Evolutionary conservation across 2,797 vertebrate species (phyloP).

Genomic region (Propithecus perrieri): DNA sequence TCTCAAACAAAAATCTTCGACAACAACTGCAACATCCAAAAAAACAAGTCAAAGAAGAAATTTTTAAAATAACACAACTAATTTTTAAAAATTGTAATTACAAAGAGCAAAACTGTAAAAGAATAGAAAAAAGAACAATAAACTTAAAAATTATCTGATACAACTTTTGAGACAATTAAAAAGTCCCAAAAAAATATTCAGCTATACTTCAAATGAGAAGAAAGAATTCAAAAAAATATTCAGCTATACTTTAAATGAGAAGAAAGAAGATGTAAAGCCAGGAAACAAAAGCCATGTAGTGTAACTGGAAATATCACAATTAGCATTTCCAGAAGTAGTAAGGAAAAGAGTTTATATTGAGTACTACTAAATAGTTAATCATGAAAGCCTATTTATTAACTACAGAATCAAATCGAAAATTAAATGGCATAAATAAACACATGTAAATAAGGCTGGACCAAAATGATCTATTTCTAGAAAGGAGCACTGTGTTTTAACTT

Average conservation of each 20-base stretch:
- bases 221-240: background rate
- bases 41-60: background rate
- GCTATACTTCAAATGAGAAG: background rate
- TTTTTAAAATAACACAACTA: background rate
- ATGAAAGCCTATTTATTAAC: background rate
- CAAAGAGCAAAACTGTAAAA: background rate
- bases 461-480: constrained; percentile 16
- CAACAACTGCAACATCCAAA: background rate
- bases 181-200: background rate
- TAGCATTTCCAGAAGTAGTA: constrained; percentile 16
- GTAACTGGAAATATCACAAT: background rate
- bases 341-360: background rate
- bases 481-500: background rate
- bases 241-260: background rate
- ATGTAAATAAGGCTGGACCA: background rate
- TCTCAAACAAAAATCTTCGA: background rate
- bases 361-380: background rate
- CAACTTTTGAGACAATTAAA: background rate
- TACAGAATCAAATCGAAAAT: constrained; percentile 24
- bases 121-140: background rate
- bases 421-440: constrained; percentile 7
- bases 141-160: constrained; percentile 1
- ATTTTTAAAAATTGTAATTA: constrained; percentile 18
- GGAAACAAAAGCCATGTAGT: background rate
- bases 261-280: background rate